Conservation (phyloP, 2,888 invertebrate species). For the Ichneumon xanthorius region DNA sequence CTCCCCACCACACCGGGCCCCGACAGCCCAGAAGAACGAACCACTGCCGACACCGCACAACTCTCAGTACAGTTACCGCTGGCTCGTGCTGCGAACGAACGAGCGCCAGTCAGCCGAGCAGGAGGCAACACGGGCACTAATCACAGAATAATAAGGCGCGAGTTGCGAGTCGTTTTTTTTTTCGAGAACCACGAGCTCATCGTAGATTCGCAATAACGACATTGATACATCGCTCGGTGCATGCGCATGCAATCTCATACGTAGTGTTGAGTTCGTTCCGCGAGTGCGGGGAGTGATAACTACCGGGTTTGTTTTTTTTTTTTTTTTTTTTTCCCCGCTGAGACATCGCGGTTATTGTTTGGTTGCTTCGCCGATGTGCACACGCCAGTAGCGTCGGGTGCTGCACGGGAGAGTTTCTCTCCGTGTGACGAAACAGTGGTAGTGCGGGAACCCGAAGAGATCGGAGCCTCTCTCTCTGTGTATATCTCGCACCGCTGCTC, state of each 20-base stretch:
- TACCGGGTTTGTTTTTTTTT: slow-evolving; percentile 11
- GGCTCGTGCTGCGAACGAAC: slow-evolving; percentile 77
- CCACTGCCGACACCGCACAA: slow-evolving; percentile 75
- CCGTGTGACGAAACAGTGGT: slow-evolving; percentile 8
- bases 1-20: slow-evolving; percentile 28
- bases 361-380: not conserved
- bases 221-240: not conserved
- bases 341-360: not conserved
- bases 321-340: not conserved
- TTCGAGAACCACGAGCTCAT: slow-evolving; percentile 69
- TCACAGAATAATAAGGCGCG: slow-evolving; percentile 19
- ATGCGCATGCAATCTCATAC: not conserved
- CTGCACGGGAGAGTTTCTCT: not conserved
- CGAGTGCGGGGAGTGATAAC: slow-evolving; percentile 50
- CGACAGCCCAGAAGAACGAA: slow-evolving; percentile 65
- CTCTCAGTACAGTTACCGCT: slow-evolving; percentile 81
- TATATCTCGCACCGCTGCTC: not conserved
- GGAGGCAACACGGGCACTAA: not conserved
- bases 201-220: slow-evolving; percentile 54
- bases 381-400: slow-evolving; percentile 15
- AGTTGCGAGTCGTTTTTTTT: slow-evolving; percentile 3
- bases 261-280: slow-evolving; percentile 35
- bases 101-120: slow-evolving; percentile 58
- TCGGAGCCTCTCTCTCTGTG: not conserved
- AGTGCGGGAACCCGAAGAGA: not conserved